A percentile compares a stretch with the other conserved stretches of the same genome.
These are phyloP conservation scores for Bombycilla garrulus DNA, from an alignment of 2,113 vertebrate genomes.

Conservation along the genomic window DNA sequence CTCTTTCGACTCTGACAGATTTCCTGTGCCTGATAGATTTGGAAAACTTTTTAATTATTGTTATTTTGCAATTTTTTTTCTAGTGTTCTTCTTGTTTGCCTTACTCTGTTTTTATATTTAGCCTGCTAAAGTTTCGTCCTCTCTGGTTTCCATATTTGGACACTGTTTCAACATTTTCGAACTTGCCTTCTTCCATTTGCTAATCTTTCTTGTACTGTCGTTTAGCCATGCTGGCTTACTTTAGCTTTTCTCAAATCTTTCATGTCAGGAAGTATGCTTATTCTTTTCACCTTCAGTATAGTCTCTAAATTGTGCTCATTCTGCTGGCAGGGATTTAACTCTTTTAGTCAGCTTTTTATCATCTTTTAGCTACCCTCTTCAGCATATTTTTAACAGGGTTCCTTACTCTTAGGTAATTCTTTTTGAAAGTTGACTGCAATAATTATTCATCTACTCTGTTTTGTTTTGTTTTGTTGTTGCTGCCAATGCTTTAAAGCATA, in stretches of 20 bases:
- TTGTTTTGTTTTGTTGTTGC: not conserved
- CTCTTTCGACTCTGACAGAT: not conserved
- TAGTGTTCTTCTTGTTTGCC: not conserved
- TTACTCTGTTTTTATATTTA: constrained; percentile 2
- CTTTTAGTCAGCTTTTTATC: not conserved
- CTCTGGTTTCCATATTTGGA: constrained; percentile 18
- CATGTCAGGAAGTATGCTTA: constrained; percentile 28
- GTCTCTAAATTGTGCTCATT: not conserved
- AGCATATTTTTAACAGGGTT: not conserved
- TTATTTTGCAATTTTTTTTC: not conserved
- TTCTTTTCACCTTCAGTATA: constrained; percentile 13
- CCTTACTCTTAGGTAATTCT: not conserved
- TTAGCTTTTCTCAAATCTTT: constrained; percentile 28
- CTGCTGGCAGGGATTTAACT: not conserved
- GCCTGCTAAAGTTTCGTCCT: not conserved
- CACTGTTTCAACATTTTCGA: not conserved
- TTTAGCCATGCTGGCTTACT: constrained; percentile 36
- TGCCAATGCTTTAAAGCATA: not conserved
- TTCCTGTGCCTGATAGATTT: not conserved
- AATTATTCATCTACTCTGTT: not conserved
- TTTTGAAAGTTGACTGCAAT: not conserved
- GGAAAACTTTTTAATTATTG: not conserved
- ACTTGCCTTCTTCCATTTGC: not conserved
- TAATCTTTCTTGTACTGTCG: not conserved
- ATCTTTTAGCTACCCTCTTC: not conserved